Evolutionary conservation across 1,140 invertebrate genomes (phyloP), one percentile per base, ranked within the genome.

Genomic region (Zaprionus ghesquierei): DNA sequence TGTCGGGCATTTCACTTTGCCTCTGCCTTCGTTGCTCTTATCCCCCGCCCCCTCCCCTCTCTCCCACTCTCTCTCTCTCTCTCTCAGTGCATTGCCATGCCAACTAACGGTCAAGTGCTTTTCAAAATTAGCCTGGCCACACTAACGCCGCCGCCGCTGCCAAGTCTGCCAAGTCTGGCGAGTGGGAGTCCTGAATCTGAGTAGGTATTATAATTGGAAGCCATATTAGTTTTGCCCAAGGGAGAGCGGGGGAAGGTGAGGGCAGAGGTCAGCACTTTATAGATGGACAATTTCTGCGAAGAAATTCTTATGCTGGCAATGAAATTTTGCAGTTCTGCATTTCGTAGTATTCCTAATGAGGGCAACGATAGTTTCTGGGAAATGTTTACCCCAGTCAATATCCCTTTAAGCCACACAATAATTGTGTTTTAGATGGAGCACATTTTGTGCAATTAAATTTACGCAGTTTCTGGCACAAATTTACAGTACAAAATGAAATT

Each of bases 1-100:
- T 53, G 62, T 69, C 76, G 63, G 54, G 33, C 62, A 61, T 74
- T 63, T 63, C n/a, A 38, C 35, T 49, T 27, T 55, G 68, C 69
- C 25, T 44, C 18, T n/a, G n/a, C n/a, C n/a, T n/a, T n/a, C n/a
- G n/a, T n/a, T n/a, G n/a, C n/a, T n/a, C n/a, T n/a, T n/a, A n/a
- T n/a, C n/a, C 18, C 33, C 13, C 4, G 2, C 2, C 10, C 5
- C 13, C 3, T n/a, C 12, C n/a, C 9, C n/a, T 8, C 13, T 13
- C 31, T 33, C 6, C n/a, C 1, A n/a, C 41, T 44, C n/a, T 6
- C 2, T 10, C 18, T 46, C 1, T 18, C 18, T 2, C 1, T 18
- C 8, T 5, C 35, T 61, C 31, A 64, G 46, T 68, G 62, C 74
- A 38, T 55, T 62, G 35, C 59, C 15, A 72, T 58, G 62, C 33